phyloP scores from a whole-genome alignment of 2,888 invertebrate genomes.

The Ganaspis brasiliensis region DNA sequence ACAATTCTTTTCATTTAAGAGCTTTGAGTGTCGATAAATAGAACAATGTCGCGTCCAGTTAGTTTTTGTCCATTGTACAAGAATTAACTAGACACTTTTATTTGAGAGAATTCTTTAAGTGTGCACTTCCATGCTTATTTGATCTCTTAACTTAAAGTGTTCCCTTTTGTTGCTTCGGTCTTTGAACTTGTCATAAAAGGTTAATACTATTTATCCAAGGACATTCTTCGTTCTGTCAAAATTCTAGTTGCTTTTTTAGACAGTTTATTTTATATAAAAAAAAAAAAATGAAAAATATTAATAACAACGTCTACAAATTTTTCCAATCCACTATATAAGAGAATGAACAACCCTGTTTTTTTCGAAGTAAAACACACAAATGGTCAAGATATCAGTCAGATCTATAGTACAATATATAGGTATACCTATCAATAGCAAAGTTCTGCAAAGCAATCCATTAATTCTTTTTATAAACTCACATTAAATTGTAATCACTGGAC shows the following conservation, averaged over 20 bases:
- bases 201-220: neutral
- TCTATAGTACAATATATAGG: too few species aligned
- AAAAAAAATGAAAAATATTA: neutral
- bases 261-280: too few species aligned
- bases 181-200: constrained; percentile 56
- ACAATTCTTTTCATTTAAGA: neutral
- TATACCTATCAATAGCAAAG: constrained; percentile 55
- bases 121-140: constrained; percentile 22
- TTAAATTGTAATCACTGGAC: constrained; percentile 36
- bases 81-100: constrained; percentile 21
- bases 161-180: constrained; percentile 55
- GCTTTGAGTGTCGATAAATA: constrained; percentile 16
- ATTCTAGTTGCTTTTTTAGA: too few species aligned
- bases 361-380: too few species aligned
- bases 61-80: constrained; percentile 15
- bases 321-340: too few species aligned
- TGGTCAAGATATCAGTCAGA: too few species aligned
- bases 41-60: constrained; percentile 11
- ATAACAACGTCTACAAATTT: too few species aligned
- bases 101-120: constrained; percentile 28
- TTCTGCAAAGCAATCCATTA: constrained; percentile 45
- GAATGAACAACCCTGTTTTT: too few species aligned
- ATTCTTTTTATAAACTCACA: constrained; percentile 58
- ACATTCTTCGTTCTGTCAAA: neutral
- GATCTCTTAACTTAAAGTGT: constrained; percentile 37